Evolutionary conservation across 2,888 invertebrate species (phyloP).

Genomic region (Macrostomum cliftonense): DNA sequence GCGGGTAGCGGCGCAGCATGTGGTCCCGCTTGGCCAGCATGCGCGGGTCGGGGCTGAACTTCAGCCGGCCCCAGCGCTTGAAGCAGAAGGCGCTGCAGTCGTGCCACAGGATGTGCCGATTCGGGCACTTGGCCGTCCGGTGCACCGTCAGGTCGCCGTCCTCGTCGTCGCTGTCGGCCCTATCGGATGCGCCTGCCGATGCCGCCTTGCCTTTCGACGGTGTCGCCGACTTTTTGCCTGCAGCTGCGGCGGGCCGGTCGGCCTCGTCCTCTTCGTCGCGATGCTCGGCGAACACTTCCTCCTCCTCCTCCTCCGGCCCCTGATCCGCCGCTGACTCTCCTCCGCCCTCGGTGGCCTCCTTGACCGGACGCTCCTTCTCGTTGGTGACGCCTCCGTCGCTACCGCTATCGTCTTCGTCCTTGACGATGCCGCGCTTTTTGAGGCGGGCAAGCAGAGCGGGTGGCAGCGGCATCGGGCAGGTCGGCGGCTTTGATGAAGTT

Average conservation of each 20-base stretch:
- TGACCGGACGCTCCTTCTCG: too few species aligned
- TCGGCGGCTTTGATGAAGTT: too few species aligned
- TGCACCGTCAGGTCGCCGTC: conserved; percentile 14
- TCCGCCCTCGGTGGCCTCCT: too few species aligned
- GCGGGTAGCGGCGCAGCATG: conserved; percentile 63
- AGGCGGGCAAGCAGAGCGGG: conserved; percentile 62
- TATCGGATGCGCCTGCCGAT: not conserved
- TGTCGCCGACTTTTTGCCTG: too few species aligned
- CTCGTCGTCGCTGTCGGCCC: conserved; percentile 11
- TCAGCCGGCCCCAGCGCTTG: conserved; percentile 39
- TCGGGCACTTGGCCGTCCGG: conserved; percentile 57
- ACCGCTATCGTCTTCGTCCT: conserved; percentile 12
- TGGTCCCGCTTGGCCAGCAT: conserved; percentile 57
- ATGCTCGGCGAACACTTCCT: too few species aligned
- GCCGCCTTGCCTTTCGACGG: too few species aligned
- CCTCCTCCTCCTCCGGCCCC: too few species aligned
- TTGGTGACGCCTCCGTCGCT: not conserved
- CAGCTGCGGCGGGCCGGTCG: too few species aligned
- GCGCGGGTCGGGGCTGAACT: conserved; percentile 47
- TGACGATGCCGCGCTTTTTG: conserved; percentile 54
- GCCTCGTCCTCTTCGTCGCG: too few species aligned
- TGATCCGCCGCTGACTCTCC: too few species aligned
- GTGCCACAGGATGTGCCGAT: conserved; percentile 81
- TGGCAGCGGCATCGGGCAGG: conserved; percentile 72
- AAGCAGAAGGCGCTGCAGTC: conserved; percentile 73